A percentile compares a stretch with the other conserved stretches of the same genome.
Conservation (phyloP, 2,888 invertebrate genomes). For the Reticulitermes lucifugus region DNA sequence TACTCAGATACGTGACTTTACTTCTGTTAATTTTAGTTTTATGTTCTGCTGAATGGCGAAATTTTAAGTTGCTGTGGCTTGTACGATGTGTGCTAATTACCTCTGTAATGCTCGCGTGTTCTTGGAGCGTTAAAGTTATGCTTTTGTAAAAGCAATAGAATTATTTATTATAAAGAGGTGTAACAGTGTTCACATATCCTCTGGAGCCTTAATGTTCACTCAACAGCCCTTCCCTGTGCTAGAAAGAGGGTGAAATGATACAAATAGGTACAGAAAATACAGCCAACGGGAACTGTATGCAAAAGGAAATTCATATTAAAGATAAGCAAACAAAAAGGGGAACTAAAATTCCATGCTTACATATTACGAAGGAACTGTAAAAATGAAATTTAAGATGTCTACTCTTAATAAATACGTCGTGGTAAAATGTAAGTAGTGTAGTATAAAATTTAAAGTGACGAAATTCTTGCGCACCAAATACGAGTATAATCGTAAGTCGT, state of each 20-base stretch:
- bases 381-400: neutral
- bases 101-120: constrained; percentile 32
- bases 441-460: too few relatives aligned
- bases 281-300: neutral
- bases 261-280: neutral
- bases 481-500: too few relatives aligned
- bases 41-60: neutral
- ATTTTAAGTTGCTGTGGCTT: constrained; percentile 41
- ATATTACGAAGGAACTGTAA: neutral
- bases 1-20: too few relatives aligned
- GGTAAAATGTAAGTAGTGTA: too few relatives aligned
- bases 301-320: neutral
- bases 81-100: constrained; percentile 41
- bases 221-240: neutral
- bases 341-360: neutral
- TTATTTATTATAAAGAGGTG: constrained; percentile 47
- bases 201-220: constrained; percentile 32
- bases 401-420: too few relatives aligned
- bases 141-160: constrained; percentile 47
- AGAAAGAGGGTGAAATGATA: neutral
- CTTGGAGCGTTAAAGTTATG: constrained; percentile 41
- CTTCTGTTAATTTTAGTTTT: neutral
- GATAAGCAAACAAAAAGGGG: neutral
- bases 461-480: too few relatives aligned
- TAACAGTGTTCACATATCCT: constrained; percentile 44